These are phyloP conservation scores for Coluber constrictor DNA, from an alignment of 2,797 vertebrate genomes.

Conservation along the genomic window DNA sequence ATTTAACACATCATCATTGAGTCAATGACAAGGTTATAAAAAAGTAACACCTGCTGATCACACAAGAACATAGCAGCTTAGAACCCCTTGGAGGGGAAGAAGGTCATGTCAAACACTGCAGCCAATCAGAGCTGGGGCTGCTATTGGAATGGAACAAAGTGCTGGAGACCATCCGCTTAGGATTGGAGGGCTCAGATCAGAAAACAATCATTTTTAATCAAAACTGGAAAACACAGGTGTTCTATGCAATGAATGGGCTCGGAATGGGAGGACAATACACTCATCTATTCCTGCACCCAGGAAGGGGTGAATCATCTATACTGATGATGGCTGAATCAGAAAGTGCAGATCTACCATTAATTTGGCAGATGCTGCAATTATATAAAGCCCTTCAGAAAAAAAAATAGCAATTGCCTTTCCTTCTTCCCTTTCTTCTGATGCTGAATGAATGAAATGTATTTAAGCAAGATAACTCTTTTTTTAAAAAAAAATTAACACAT, in stretches of 20 bases:
- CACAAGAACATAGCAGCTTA: neutral
- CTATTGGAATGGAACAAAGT: neutral
- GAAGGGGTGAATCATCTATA: neutral
- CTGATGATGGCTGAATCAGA: neutral
- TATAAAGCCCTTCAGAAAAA: neutral
- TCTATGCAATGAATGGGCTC: neutral
- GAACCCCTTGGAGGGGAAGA: neutral
- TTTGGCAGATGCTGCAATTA: neutral
- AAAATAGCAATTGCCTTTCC: slow-evolving; percentile 14
- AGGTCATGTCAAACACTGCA: neutral
- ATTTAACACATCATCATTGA: neutral
- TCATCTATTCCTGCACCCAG: neutral
- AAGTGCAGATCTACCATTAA: neutral
- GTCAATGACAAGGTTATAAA: neutral
- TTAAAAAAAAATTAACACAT: neutral
- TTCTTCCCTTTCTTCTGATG: slow-evolving; percentile 33
- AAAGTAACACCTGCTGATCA: neutral
- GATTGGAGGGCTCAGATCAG: neutral
- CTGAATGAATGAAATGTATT: slow-evolving; percentile 33
- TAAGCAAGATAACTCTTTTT: slow-evolving; percentile 35
- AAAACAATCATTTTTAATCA: neutral
- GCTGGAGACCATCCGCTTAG: neutral
- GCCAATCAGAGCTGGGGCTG: neutral
- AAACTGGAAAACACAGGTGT: neutral
- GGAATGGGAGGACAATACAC: neutral